These are phyloP conservation scores for Litocranius walleri DNA, from an alignment of 2,113 vertebrate genomes.

Conservation along the genomic window DNA sequence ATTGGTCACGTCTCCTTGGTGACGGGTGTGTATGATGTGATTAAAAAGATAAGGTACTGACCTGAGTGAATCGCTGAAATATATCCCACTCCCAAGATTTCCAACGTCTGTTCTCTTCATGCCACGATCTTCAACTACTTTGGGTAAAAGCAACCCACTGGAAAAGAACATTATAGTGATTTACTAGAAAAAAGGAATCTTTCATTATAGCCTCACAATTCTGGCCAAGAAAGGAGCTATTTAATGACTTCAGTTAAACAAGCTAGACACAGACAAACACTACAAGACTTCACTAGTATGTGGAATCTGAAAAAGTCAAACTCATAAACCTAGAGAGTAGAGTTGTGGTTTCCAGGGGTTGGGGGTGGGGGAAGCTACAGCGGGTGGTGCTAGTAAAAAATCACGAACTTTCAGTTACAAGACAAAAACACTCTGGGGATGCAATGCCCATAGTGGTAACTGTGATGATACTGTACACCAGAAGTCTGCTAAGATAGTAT, in stretches of 20 bases:
- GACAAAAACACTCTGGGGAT: background rate
- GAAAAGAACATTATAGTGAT: constrained; percentile 5
- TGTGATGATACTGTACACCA: background rate
- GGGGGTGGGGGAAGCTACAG: background rate
- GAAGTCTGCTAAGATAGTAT: background rate
- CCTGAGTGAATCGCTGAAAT: constrained; percentile 88
- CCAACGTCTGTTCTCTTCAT: constrained; percentile 86
- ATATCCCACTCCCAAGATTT: constrained; percentile 90
- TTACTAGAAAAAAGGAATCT: background rate
- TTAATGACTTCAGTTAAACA: background rate
- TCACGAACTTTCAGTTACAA: background rate
- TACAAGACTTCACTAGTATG: background rate
- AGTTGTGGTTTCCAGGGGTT: background rate
- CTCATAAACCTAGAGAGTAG: background rate
- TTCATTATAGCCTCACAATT: background rate
- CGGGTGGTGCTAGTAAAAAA: background rate
- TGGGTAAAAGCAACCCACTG: constrained; percentile 89
- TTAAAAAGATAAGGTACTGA: constrained; percentile 63
- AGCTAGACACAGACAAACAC: background rate
- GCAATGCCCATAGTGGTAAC: background rate
- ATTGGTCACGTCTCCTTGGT: background rate
- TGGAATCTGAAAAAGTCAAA: background rate
- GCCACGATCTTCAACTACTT: constrained; percentile 84
- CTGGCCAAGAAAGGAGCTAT: background rate
- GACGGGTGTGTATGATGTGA: background rate